Conservation (phyloP, 2,797 vertebrate genomes). For the Oreortyx pictus region DNA sequence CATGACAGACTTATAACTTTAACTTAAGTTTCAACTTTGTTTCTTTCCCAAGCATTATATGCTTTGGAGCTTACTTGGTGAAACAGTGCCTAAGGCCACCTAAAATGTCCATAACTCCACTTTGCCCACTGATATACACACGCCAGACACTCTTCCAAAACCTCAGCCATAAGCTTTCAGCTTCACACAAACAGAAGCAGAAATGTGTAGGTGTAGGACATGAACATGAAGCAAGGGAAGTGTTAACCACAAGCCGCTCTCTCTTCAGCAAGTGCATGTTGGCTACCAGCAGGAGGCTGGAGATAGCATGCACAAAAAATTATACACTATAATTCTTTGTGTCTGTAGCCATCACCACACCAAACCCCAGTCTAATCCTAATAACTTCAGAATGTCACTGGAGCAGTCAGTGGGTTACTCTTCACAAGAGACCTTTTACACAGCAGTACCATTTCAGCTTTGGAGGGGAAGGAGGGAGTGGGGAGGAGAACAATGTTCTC, state of each 20-base stretch:
- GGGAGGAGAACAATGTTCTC: neutral
- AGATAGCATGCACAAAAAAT: neutral
- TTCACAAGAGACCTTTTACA: neutral
- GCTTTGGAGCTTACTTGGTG: accelerated
- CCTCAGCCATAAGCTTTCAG: neutral
- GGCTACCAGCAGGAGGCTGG: neutral
- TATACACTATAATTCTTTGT: accelerated
- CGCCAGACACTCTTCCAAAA: neutral
- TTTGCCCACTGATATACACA: neutral
- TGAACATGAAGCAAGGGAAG: neutral
- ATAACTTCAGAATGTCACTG: neutral
- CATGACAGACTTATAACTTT: neutral
- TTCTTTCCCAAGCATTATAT: neutral
- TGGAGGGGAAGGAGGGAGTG: neutral
- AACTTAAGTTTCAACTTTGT: neutral
- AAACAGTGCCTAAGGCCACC: neutral
- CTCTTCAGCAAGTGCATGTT: neutral
- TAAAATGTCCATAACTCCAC: neutral
- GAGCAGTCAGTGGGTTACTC: neutral
- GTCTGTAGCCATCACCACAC: neutral
- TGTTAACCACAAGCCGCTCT: neutral
- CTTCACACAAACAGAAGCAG: neutral
- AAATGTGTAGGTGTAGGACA: neutral
- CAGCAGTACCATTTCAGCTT: neutral
- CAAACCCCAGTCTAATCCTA: neutral